A percentile compares a stretch with the other conserved stretches of the same genome.
Evolutionary conservation across 2,888 invertebrate species (phyloP).

Genomic region (Eucriotettix oculatus): DNA sequence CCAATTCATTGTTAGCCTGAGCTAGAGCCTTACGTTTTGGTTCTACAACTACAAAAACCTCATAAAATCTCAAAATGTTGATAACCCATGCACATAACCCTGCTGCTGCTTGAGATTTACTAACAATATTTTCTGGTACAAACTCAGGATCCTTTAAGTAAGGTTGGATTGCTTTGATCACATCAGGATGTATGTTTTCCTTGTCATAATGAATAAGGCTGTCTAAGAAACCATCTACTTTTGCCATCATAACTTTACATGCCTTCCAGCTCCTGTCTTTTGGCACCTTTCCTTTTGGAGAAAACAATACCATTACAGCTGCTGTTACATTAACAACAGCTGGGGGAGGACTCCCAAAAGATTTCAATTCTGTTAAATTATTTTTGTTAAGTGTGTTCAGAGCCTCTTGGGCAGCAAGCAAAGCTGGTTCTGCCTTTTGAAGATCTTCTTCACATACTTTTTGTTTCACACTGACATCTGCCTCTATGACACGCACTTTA

Average conservation of each 20-base stretch:
- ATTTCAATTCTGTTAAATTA: conserved; percentile 85
- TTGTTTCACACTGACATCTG: conserved; percentile 69
- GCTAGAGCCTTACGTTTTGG: conserved; percentile 76
- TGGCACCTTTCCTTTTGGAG: conserved; percentile 68
- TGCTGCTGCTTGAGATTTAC: conserved; percentile 82
- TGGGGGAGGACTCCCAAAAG: conserved; percentile 79
- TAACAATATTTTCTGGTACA: conserved; percentile 61
- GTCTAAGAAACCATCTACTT: conserved; percentile 72
- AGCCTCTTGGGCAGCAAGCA: conserved; percentile 77
- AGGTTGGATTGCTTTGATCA: conserved; percentile 50
- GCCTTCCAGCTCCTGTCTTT: conserved; percentile 87
- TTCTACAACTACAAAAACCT: conserved; percentile 80
- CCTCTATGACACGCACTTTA: conserved; percentile 78
- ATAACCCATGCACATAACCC: conserved; percentile 90
- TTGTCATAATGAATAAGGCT: conserved; percentile 78
- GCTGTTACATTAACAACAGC: conserved; percentile 76
- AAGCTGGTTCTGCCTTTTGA: conserved; percentile 78
- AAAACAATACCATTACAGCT: conserved; percentile 75
- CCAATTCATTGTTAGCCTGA: conserved; percentile 69
- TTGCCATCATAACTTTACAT: conserved; percentile 78
- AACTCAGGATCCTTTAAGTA: conserved; percentile 60
- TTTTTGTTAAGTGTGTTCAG: conserved; percentile 83
- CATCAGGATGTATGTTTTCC: conserved; percentile 77
- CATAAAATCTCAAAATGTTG: conserved; percentile 78
- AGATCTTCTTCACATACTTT: conserved; percentile 79